Evolutionary conservation across 2,888 invertebrate genomes (phyloP).

Genomic region (Tetragonisca angustula): DNA sequence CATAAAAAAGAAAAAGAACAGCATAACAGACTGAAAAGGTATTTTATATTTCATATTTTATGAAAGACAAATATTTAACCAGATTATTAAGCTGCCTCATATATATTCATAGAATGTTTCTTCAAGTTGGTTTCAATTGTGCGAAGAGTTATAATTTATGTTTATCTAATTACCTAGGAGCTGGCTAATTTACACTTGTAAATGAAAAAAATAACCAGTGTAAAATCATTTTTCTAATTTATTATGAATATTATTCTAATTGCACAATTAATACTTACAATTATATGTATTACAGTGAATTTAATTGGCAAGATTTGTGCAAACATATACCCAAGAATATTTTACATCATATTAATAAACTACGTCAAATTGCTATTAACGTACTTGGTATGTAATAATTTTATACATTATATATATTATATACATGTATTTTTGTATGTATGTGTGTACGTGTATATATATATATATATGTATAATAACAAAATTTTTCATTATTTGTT

Average conservation of each 20-base stretch:
- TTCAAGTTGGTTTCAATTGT: background rate
- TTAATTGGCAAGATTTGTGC: slow-evolving; percentile 85
- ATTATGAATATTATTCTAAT: background rate
- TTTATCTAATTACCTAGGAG: background rate
- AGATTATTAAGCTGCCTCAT: background rate
- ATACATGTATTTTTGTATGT: too few species aligned
- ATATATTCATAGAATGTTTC: background rate
- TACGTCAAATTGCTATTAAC: slow-evolving; percentile 80
- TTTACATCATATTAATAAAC: slow-evolving; percentile 80
- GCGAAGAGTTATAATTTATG: background rate
- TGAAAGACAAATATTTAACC: background rate
- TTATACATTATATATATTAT: background rate
- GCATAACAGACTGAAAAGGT: slow-evolving; percentile 83
- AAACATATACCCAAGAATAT: slow-evolving; percentile 82
- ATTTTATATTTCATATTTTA: slow-evolving; percentile 58
- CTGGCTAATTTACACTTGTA: background rate
- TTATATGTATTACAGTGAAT: slow-evolving; percentile 81
- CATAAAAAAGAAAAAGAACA: slow-evolving; percentile 81
- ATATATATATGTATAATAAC: too few species aligned
- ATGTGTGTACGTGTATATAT: too few species aligned
- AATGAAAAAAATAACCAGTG: background rate
- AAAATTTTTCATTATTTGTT: background rate
- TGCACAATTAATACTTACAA: slow-evolving; percentile 23
- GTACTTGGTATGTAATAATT: slow-evolving; percentile 71
- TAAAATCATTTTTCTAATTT: background rate